phyloP scores from a whole-genome alignment of 2,888 invertebrate species.

The Rhabditoides inermis region DNA sequence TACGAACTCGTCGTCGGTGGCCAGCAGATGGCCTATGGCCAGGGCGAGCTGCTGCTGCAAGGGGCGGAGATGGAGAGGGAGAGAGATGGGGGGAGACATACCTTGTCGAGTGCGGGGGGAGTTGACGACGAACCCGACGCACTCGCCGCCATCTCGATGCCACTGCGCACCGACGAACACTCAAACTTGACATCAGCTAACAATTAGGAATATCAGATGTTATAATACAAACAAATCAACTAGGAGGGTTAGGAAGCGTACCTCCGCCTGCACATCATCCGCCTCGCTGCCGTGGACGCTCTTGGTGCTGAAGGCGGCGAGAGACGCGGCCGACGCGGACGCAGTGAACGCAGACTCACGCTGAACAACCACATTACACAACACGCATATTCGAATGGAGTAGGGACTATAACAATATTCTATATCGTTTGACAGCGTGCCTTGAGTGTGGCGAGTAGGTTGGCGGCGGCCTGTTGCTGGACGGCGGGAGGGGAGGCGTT shows the following conservation, averaged over 20 bases:
- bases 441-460: too few relatives aligned
- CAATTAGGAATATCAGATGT: too few relatives aligned
- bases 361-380: too few relatives aligned
- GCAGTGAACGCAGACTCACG: too few relatives aligned
- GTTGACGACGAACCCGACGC: background rate
- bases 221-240: slow-evolving; percentile 5
- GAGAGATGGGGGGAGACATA: background rate
- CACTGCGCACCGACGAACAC: too few relatives aligned
- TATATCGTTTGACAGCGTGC: too few relatives aligned
- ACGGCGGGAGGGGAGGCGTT: too few relatives aligned
- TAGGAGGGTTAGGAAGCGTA: background rate
- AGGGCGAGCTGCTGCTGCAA: slow-evolving; percentile 13
- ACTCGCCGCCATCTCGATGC: background rate
- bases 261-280: slow-evolving; percentile 10
- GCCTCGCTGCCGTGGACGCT: slow-evolving; percentile 27
- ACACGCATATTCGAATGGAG: too few relatives aligned
- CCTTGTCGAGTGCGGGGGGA: background rate
- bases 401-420: too few relatives aligned
- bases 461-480: too few relatives aligned
- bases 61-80: too few relatives aligned
- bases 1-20: slow-evolving; percentile 31
- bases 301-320: slow-evolving; percentile 25
- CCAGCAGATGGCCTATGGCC: slow-evolving; percentile 23
- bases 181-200: too few relatives aligned
- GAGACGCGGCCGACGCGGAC: slow-evolving; percentile 30